Evolutionary conservation across 1,140 invertebrate species (phyloP), one percentile per base, ranked within the genome.

Genomic region (Listronotus bonariensis): DNA sequence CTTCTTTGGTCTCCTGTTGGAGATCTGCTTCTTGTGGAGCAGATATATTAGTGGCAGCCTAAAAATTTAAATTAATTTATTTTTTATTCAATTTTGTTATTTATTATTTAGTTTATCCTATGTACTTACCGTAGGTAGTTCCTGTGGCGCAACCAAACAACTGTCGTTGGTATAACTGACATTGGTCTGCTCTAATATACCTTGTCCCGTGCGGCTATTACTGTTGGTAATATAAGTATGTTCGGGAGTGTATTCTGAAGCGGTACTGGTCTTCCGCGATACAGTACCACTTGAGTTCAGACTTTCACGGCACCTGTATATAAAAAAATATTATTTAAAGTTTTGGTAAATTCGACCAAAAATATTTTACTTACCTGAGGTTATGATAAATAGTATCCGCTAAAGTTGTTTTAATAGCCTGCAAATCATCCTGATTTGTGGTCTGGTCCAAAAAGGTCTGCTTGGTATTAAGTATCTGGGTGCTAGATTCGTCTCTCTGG

Each of bases 171-270:
- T 41, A 14, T 68, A 74, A 46, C 62, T 67, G 14, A 74, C 69
- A 52, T 49, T 68, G 53, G n/a, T 36, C 38, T 53, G n/a, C 17
- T 38, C 40, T 46, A 20, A 5, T 45, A 36, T 52, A 14, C 17
- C 17, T 45, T 45, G 42, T 8, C 17, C 34, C 17, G 34, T 65
- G 38, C 9, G 46, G 51, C 42, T 26, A 48, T 55, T 66, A 31
- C 40, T 65, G 36, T 71, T 70, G 10, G 63, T 67, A 36, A 77
- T 78, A 18, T 79, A 77, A 45, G 81, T 82, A 45, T 79, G 80
- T 57, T 83, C 82, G 2, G 82, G 82, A 55, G 82, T 82, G 53
- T 82, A 83, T 59, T 83, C 82, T 52, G 81, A 82, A 67, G 82
- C 80, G 4, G 82, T 83, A 66, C 81, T 82, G 1, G 82, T 83